Base-by-base conservation (phyloP, 2,113 vertebrate species). In the Morphnarchus princeps region DNA sequence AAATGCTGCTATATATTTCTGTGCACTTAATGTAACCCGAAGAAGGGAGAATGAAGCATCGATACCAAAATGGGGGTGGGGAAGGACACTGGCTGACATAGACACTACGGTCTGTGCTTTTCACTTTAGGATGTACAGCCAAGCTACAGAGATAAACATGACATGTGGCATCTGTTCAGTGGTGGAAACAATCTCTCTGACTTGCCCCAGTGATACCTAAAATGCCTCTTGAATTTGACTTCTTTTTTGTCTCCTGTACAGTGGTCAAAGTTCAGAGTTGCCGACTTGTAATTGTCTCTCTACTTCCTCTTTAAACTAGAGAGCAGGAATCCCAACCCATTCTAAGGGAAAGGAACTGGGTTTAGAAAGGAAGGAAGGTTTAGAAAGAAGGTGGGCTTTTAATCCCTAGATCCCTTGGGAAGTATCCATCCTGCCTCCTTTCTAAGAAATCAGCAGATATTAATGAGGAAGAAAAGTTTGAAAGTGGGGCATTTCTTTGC, bases 1-100 rank as follows among this genome's bases (percentile, higher is more conserved):
- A 98, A 98, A 98, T 98, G 98, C 98, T 98, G 98, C 98, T 98
- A 98, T 98, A 97, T 98, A 97, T 98, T 98, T 98, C 97, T 98
- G 98, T 98, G 98, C 98, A 98, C 98, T 98, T 98, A 98, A 98
- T 98, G 98, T 98, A 98, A 98, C 97, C 98, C 97, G 92, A 98
- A 97, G 96, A 98, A 97, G 98, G 98, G 98, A 97, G 98, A 98
- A 97, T 78, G 95, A 98, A 98, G 97, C 97, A 97, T 97, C 38
- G 47, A 98, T 98, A 98, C 98, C 98, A 98, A 98, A 98, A 98
- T 7, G 11, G 80, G 84, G 79, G 63, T 96, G 96, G 94, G 94
- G 91, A 95, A 97, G 92, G 95, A 97, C 95, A 77, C 90, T 93
- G 95, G 97, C 97, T 96, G 92, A 85, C 84, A 25, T 78, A 93